A percentile compares a stretch with the other conserved stretches of the same genome.
phyloP scores from a whole-genome alignment of 2,113 vertebrate genomes.

The Anas platyrhynchos region DNA sequence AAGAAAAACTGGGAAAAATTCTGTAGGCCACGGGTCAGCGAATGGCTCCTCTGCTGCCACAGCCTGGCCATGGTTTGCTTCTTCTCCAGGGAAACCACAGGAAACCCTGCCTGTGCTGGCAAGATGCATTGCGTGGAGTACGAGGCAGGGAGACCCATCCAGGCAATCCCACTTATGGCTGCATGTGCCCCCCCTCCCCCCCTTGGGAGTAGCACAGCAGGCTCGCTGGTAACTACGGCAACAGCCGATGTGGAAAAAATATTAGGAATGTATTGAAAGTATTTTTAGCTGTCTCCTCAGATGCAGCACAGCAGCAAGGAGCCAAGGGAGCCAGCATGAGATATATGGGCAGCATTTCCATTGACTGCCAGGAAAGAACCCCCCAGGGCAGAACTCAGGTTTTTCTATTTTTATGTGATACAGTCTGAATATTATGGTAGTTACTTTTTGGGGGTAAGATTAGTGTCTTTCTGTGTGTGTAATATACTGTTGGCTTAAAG shows the following conservation, averaged over 20 bases:
- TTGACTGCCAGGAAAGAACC: neutral
- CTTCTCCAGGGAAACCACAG: neutral
- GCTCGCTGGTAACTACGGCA: neutral
- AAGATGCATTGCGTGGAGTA: fast-evolving
- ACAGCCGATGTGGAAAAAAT: neutral
- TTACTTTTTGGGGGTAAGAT: neutral
- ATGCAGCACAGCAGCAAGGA: neutral
- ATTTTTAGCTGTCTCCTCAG: neutral
- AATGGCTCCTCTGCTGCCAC: neutral
- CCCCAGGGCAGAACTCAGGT: neutral
- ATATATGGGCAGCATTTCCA: neutral
- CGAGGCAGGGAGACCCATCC: too few relatives aligned
- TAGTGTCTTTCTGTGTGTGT: neutral
- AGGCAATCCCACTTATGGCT: neutral
- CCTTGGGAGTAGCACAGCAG: fast-evolving
- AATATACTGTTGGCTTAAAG: neutral
- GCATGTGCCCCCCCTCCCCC: neutral
- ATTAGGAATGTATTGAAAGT: neutral
- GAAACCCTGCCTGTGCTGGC: neutral
- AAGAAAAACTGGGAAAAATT: neutral
- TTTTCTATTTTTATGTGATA: neutral
- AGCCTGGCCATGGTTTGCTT: neutral
- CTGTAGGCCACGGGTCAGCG: neutral
- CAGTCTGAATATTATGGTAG: neutral
- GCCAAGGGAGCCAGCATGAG: neutral